Base-by-base conservation (phyloP, 2,113 vertebrate genomes). In the Hypocryptadius cinnamomeus region DNA sequence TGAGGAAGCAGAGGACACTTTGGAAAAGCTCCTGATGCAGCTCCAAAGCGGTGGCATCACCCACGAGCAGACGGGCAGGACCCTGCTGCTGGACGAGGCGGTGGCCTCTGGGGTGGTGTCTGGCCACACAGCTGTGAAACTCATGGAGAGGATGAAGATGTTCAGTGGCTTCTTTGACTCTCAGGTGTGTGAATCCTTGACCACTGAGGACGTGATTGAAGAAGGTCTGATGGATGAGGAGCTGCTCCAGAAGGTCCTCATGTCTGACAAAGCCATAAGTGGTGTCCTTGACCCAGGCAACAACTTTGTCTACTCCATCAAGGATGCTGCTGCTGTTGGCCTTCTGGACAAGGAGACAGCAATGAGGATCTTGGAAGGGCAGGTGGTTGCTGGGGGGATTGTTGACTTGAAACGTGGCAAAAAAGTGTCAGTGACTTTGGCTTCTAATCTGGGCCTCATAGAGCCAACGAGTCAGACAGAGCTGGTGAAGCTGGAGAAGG, bases 321-420 rank as follows among this genome's bases (percentile, higher is more conserved):
- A 95, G 80, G 98, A 99, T 17, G 99, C 99, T 7, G 97, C 98
- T 60, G 94, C 96, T 3, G 60, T 93, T 37, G 99, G 99, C n/a
- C 97, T 99, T 37, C 97, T 99, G 66, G 98, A 99, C 92, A 94
- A 96, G 39, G 96, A 98, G 84, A 98, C 98, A 0, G 98, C 98
- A 5, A 91, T 90, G 94, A 97, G 97, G 83, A 97, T 99, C 87
- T 94, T 99, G 78, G 99, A 99, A 93, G 98, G 98, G 7, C 99
- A 99, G 85, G 98, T 99, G 69, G 98, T 97, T 2, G 98, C 99
- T 30, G 99, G 99, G 33, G 99, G 99, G n/a, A 98, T 99, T 21
- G 94, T 98, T 63, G 99, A 99, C 89, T 84, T 99, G 76, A 98
- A 97, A 44, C 97, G 98, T 76, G 98, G 98, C 87, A 98, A 99